Evolutionary conservation across 2,888 invertebrate species (phyloP), one percentile per base, ranked within the genome.

Genomic region (Dryocosmus kuriphilus): DNA sequence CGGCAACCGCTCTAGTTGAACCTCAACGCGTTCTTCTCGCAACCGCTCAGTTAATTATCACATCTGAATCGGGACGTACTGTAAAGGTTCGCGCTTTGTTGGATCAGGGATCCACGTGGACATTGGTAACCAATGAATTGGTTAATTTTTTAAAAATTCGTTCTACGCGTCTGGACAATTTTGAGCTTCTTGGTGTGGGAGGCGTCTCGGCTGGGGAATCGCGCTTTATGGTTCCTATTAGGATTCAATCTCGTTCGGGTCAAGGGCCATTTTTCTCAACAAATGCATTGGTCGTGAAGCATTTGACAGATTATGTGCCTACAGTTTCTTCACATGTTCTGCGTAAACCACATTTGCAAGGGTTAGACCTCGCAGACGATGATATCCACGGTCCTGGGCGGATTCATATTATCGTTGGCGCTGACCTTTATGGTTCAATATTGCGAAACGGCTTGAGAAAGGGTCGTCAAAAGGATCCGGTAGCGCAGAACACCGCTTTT

Each of bases 381-480:
- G 22, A 35, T 24, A 24, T n/a, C n/a, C 67, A n/a, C n/a, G n/a
- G n/a, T n/a, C n/a, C n/a, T n/a, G n/a, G n/a, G n/a, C n/a, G n/a
- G n/a, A n/a, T n/a, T n/a, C 19, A 77, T 19, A 19, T 61, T n/a
- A 55, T 77, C 16, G 14, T 41, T 4, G 51, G 61, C 3, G 46
- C 61, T 22, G 61, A 77, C 27, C 30, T 65, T n/a, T 77, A 74
- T 27, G 63, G 57, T 0, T 51, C 41, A 55, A 14, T 46, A 4
- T n/a, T 74, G 1, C 14, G 30, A 0, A 63, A 73, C 27, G 65
- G 57, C 7, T 7, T 65, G 2, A 65, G 16, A 2, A 38, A 41
- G 16, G 74, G 57, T 7, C 3, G 14, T 16, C 3, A 9, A 6
- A 65, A 51, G 27, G 24, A 77, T 46, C 65, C 65, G 0, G 63